Percentiles rank a stretch among this genome's conserved stretches.
phyloP scores from a whole-genome alignment of 35 echinoderm and acorn worm genomes.

The Heliocidaris erythrogramma region DNA sequence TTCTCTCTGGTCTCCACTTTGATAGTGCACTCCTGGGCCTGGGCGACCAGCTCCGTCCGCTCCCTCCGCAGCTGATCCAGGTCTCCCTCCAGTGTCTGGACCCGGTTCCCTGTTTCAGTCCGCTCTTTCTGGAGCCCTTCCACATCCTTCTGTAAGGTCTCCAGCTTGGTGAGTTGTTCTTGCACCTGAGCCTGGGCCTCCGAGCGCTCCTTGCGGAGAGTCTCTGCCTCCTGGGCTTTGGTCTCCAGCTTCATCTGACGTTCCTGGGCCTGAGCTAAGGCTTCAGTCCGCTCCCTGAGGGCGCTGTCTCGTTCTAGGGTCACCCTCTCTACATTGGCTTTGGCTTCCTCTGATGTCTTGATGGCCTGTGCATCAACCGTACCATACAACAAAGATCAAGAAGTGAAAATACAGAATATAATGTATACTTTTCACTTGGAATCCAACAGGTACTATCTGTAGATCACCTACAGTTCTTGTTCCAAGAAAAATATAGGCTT shows the following conservation, averaged over 20 bases:
- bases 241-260: conserved; percentile 78
- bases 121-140: conserved; percentile 56
- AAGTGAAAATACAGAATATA: neutral
- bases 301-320: conserved; percentile 80
- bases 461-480: neutral
- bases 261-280: conserved; percentile 79
- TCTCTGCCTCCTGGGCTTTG: conserved; percentile 54
- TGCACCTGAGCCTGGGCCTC: conserved; percentile 59
- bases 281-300: conserved; percentile 83
- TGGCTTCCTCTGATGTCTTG: conserved; percentile 67
- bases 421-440: neutral
- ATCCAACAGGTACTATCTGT: neutral
- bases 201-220: conserved; percentile 52
- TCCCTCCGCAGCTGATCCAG: conserved; percentile 75
- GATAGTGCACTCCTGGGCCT: conserved; percentile 73
- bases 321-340: conserved; percentile 60
- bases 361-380: conserved; percentile 44
- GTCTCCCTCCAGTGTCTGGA: conserved; percentile 58
- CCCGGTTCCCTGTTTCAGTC: neutral
- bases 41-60: conserved; percentile 73
- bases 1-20: conserved; percentile 71
- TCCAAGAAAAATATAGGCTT: neutral
- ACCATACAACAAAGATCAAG: neutral
- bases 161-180: conserved; percentile 75
- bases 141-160: conserved; percentile 50